Conservation (phyloP, 1,140 invertebrate species). For the Drosophila chauvacae region DNA sequence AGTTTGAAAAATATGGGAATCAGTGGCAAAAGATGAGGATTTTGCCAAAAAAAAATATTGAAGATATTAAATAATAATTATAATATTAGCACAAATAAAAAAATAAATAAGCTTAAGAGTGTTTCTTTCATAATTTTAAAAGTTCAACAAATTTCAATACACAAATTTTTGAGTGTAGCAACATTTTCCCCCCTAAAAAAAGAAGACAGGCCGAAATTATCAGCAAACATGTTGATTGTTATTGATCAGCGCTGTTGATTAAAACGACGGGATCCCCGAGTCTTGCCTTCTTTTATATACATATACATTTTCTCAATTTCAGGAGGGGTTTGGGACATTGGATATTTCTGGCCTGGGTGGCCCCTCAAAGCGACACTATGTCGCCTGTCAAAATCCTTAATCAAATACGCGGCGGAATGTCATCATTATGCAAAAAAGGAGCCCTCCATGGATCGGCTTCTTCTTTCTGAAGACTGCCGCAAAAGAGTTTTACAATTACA, state of each 20-base stretch:
- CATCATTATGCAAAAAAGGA: constrained; percentile 77
- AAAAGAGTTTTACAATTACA: constrained; percentile 73
- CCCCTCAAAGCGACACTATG: constrained; percentile 81
- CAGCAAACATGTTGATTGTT: constrained; percentile 83
- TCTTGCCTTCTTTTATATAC: constrained; percentile 2
- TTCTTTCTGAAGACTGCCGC: constrained; percentile 60
- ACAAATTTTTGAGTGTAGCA: neutral
- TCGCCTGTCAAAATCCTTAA: constrained; percentile 84
- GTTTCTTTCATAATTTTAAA: neutral
- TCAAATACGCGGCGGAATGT: constrained; percentile 82
- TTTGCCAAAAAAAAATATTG: neutral
- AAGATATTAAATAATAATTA: too few species aligned
- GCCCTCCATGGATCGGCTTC: constrained; percentile 40
- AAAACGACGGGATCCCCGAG: constrained; percentile 66
- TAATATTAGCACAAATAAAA: neutral
- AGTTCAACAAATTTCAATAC: neutral
- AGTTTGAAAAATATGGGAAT: too few species aligned
- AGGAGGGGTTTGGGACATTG: constrained; percentile 53
- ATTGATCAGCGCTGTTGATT: constrained; percentile 80
- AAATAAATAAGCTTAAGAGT: neutral
- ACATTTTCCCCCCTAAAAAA: constrained; percentile 24
- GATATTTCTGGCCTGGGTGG: constrained; percentile 79
- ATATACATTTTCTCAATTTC: constrained; percentile 30
- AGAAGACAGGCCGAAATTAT: constrained; percentile 67
- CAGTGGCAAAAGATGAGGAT: too few species aligned